A percentile compares a stretch with the other conserved stretches of the same genome.
phyloP scores from a whole-genome alignment of 2,797 vertebrate species.

The Acrossocheilus wenchowensis region DNA sequence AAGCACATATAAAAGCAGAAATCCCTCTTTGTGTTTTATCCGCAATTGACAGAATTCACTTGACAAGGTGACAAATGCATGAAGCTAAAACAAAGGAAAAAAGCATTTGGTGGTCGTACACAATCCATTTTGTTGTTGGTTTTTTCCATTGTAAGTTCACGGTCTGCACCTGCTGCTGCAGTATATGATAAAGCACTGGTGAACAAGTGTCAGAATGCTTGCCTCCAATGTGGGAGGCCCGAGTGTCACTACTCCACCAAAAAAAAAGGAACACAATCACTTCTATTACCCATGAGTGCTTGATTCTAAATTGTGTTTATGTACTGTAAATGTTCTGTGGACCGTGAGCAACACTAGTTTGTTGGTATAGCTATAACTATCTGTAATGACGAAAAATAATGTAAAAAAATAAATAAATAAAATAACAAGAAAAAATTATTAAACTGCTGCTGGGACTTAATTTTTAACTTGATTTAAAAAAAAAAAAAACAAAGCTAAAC shows the following conservation, averaged over 20 bases:
- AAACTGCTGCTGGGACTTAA: not conserved
- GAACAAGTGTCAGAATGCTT: not conserved
- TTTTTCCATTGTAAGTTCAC: not conserved
- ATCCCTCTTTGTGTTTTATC: not conserved
- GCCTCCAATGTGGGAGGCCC: not conserved
- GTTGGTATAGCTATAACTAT: not conserved
- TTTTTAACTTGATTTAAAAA: too few relatives aligned
- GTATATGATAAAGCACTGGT: not conserved
- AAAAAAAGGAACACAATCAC: not conserved
- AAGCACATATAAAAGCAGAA: not conserved
- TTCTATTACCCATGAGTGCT: not conserved
- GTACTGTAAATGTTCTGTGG: not conserved
- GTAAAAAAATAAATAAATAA: not conserved
- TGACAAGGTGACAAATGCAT: conserved; percentile 24
- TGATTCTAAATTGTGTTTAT: not conserved
- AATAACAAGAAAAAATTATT: not conserved
- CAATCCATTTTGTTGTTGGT: not conserved
- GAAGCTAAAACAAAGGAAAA: conserved; percentile 3
- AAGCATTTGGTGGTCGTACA: not conserved
- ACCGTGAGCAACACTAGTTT: not conserved
- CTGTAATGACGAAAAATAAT: not conserved
- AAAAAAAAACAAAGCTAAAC: too few relatives aligned
- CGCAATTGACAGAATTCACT: conserved; percentile 6
- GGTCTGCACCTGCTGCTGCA: conserved; percentile 10
- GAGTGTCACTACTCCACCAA: not conserved